Evolutionary conservation across 1,140 invertebrate genomes (phyloP), one percentile per base, ranked within the genome.

Genomic region (Holotrichia oblita): DNA sequence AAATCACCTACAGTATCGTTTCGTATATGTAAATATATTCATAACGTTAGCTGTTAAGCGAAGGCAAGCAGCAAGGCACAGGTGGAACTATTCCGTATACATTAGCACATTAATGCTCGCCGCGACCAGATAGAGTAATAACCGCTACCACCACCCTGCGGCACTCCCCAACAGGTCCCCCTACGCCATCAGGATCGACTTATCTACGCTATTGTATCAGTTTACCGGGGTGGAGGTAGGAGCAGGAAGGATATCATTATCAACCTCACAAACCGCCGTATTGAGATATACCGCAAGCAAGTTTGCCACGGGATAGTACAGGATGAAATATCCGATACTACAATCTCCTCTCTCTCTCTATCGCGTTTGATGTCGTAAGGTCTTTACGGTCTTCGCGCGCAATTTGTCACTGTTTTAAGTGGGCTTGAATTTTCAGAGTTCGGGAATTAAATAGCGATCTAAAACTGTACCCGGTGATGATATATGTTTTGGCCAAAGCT

Each of bases 241-340:
- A 17, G 10, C 77, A 76, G 80, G 80, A 81, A 81, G 80, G 80
- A 81, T 80, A 80, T 81, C 80, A 81, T 81, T 81, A 81, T 81
- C 81, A 81, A 77, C 81, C 77, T 76, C 76, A 80, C 81, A 79
- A 80, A 80, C 78, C 79, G 69, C 73, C 78, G 77, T 80, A 81
- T 81, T 81, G 75, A 81, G 64, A 81, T 79, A 72, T 20, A 44
- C 64, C 17, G 42, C 73, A 42, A 48, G 22, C 64, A 4, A 27
- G 14, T n/a, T n/a, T 20, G 22, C 6, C 22, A 22, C 9, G 3
- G 12, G 34, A 22, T 72, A 22, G 64, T 12, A 22, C 14, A 4
- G 27, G 27, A 34, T n/a, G 14, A 72, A 34, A 17, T 17, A 55
- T 55, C 14, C 48, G n/a, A n/a, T n/a, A n/a, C n/a, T n/a, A n/a